A percentile compares a stretch with the other conserved stretches of the same genome.
These are phyloP conservation scores for Epinephelus coioides DNA, from an alignment of 2,797 vertebrate genomes.

Conservation along the genomic window DNA sequence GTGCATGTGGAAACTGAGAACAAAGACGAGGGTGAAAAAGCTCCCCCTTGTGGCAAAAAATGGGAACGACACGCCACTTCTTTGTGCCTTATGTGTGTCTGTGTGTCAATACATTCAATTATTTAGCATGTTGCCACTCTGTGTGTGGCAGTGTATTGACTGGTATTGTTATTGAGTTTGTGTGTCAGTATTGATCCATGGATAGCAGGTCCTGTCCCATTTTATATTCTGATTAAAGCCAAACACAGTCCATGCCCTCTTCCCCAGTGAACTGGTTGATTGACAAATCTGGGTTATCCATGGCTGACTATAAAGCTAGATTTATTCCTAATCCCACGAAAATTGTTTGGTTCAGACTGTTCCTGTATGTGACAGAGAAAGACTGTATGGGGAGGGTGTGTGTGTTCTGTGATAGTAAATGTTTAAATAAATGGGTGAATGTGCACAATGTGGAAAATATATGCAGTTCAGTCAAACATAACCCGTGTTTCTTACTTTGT, in stretches of 20 bases:
- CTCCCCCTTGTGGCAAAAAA: conserved; percentile 75
- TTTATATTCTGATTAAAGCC: conserved; percentile 46
- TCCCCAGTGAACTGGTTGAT: conserved; percentile 46
- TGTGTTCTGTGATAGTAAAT: conserved; percentile 3
- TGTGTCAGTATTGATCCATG: conserved; percentile 63
- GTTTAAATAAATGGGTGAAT: background rate
- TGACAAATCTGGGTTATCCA: conserved; percentile 74
- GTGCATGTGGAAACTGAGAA: conserved; percentile 49
- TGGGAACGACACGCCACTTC: background rate
- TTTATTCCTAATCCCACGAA: conserved; percentile 66
- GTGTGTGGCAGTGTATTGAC: conserved; percentile 55
- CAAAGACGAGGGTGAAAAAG: conserved; percentile 50
- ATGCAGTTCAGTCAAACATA: background rate
- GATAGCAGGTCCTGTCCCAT: conserved; percentile 49
- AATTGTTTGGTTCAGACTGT: conserved; percentile 27
- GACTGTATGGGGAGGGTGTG: background rate
- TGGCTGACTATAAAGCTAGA: conserved; percentile 54
- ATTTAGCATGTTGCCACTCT: conserved; percentile 65
- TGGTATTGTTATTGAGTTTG: conserved; percentile 56
- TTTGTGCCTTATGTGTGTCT: conserved; percentile 30
- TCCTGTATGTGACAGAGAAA: background rate
- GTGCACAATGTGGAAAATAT: background rate
- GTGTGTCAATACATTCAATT: conserved; percentile 69
- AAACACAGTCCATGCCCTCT: conserved; percentile 37
- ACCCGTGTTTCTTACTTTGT: background rate